Base-by-base conservation (phyloP, 2,113 vertebrate species). In the Plecturocebus donacophilus region DNA sequence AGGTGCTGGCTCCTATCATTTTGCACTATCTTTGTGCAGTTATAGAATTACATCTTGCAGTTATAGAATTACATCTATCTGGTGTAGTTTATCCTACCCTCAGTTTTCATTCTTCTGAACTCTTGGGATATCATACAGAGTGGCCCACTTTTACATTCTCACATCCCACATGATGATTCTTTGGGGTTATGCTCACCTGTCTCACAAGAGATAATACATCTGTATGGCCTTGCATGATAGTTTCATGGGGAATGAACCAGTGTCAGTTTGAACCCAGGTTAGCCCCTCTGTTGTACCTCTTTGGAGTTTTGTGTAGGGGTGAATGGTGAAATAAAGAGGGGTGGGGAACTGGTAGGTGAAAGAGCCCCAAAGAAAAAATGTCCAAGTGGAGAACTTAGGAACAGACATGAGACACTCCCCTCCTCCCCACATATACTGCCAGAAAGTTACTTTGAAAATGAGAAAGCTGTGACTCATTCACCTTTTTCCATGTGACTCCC, bases 351-450 rank as follows among this genome's bases (percentile, higher is more conserved):
- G 14, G 4, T 2, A 16, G 3, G 5, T 76, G 25, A 58, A 88
- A 66, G 21, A 61, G 10, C 40, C 54, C 68, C 27, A 17, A 35
- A 42, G 40, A 30, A 56, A 75, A 92, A 73, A n/a, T 13, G 4
- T 79, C 66, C 30, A 27, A 23, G 30, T 25, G 21, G 81, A 80
- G 45, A 73, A n/a, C 52, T 73, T 45, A 73, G 38, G 25, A 64
- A 42, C 3, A 38, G 38, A 73, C 6, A 21, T 12, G 6, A 73
- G 75, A 71, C 19, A 54, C 1, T 3, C 0, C 0, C 11, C 5
- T 47, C 11, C 45, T 13, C 8, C 49, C 21, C 20, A 75, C 40
- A 32, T 17, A 10, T 11, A 49, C 56, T 25, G 6, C 38, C 32
- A 68, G 23, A 85, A 66, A 8, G 2, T 32, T 64, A 30, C 19